Evolutionary conservation across 1,140 invertebrate species (phyloP).

Genomic region (Cotesia vestalis): DNA sequence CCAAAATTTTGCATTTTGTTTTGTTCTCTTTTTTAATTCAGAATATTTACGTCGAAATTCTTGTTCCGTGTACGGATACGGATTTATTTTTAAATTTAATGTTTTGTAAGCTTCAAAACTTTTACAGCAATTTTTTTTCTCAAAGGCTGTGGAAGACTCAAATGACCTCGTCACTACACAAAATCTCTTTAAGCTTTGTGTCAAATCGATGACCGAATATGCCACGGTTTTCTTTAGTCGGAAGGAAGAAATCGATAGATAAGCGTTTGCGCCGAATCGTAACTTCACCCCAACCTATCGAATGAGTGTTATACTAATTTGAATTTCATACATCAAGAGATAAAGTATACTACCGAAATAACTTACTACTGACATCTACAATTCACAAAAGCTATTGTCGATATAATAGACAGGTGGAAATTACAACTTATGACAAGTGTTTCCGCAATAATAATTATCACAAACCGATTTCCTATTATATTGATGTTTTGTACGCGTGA

Average conservation of each 20-base stretch:
- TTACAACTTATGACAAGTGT: too few relatives aligned
- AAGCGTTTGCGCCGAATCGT: constrained; percentile 49
- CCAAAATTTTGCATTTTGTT: constrained; percentile 57
- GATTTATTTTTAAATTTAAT: constrained; percentile 10
- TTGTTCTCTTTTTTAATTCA: not conserved
- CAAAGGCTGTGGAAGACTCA: constrained; percentile 12
- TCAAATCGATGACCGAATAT: constrained; percentile 58
- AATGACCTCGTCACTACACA: constrained; percentile 31
- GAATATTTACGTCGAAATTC: not conserved
- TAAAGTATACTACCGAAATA: too few relatives aligned
- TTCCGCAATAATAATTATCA: too few relatives aligned
- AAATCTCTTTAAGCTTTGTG: constrained; percentile 45
- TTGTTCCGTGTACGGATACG: too few relatives aligned
- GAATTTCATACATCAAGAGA: not conserved
- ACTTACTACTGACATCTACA: too few relatives aligned
- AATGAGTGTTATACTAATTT: constrained; percentile 34
- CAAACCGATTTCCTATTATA: too few relatives aligned
- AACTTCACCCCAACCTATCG: constrained; percentile 36
- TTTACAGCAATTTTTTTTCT: not conserved
- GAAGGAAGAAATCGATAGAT: constrained; percentile 58
- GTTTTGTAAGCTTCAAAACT: not conserved
- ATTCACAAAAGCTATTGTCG: too few relatives aligned
- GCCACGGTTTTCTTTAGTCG: constrained; percentile 42
- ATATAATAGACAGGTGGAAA: too few relatives aligned
- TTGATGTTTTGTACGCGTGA: too few relatives aligned